Percentiles rank a stretch among this genome's conserved stretches.
Evolutionary conservation across 2,797 vertebrate species (phyloP).

Genomic region (Meda fulgida): DNA sequence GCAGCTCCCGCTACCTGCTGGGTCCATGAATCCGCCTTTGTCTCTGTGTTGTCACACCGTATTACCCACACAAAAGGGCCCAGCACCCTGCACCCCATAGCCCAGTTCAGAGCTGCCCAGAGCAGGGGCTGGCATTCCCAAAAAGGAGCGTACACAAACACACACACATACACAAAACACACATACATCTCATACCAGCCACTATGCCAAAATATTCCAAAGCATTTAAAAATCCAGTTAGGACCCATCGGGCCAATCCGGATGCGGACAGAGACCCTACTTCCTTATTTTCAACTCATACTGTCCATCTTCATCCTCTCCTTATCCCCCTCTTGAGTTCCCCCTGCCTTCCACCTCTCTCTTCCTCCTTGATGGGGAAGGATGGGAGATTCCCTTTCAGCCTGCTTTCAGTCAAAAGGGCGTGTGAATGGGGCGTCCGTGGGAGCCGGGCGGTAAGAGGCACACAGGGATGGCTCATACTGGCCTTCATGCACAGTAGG

Average conservation of each 20-base stretch:
- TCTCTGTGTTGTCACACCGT: constrained; percentile 96
- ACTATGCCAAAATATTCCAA: constrained; percentile 40
- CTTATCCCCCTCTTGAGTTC: constrained; percentile 67
- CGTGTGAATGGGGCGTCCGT: constrained; percentile 96
- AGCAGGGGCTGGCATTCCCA: constrained; percentile 93
- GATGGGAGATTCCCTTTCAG: constrained; percentile 92
- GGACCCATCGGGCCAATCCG: constrained; percentile 15
- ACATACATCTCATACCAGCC: constrained; percentile 56
- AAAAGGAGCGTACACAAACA: too few relatives aligned
- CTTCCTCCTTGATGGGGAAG: constrained; percentile 69
- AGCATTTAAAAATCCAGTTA: constrained; percentile 52
- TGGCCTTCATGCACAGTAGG: constrained; percentile 94
- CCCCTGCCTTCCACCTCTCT: constrained; percentile 62
- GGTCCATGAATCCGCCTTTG: constrained; percentile 98
- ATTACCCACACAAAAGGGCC: constrained; percentile 88
- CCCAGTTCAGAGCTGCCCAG: constrained; percentile 78
- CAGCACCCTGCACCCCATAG: constrained; percentile 79
- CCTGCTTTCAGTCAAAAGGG: constrained; percentile 90
- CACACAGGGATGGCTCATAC: constrained; percentile 75
- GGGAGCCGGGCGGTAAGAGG: constrained; percentile 83
- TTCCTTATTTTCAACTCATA: constrained; percentile 20
- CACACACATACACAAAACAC: constrained; percentile 49
- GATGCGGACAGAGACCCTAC: background rate
- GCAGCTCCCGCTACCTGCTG: constrained; percentile 97
- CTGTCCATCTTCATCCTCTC: constrained; percentile 66